A percentile compares a stretch with the other conserved stretches of the same genome.
These are phyloP conservation scores for Caenorhabditis wallacei DNA, from an alignment of 2,888 invertebrate species.

Conservation along the genomic window DNA sequence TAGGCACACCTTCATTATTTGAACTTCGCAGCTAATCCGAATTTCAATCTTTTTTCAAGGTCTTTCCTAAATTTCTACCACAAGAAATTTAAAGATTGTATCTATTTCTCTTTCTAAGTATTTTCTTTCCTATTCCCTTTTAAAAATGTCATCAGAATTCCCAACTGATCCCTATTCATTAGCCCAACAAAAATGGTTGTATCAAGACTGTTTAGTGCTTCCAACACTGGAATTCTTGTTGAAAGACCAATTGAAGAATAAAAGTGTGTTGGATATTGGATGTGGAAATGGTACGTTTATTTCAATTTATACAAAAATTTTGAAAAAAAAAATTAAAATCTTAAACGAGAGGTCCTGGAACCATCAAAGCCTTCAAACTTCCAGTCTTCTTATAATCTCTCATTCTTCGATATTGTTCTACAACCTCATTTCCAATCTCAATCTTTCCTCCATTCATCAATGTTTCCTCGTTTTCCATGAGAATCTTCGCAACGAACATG, in stretches of 20 bases:
- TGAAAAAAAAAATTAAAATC: no score
- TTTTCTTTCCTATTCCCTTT: no score
- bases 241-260: constrained; percentile 9
- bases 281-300: constrained; percentile 58
- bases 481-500: neutral
- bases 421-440: constrained; percentile 29
- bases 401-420: constrained; percentile 18
- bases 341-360: constrained; percentile 35
- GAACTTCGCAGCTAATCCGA: no score
- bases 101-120: no score
- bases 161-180: constrained; percentile 51
- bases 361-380: constrained; percentile 7
- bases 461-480: constrained; percentile 4
- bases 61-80: neutral
- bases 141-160: constrained; percentile 46
- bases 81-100: neutral
- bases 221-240: constrained; percentile 40
- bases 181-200: constrained; percentile 64
- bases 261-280: constrained; percentile 55
- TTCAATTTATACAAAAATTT: constrained; percentile 13
- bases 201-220: constrained; percentile 51
- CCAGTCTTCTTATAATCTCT: constrained; percentile 14
- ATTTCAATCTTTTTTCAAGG: constrained; percentile 8
- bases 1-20: no score
- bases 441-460: constrained; percentile 10